A percentile compares a stretch with the other conserved stretches of the same genome.
Evolutionary conservation across 2,113 vertebrate genomes (phyloP).

Genomic region (Ameiurus melas): DNA sequence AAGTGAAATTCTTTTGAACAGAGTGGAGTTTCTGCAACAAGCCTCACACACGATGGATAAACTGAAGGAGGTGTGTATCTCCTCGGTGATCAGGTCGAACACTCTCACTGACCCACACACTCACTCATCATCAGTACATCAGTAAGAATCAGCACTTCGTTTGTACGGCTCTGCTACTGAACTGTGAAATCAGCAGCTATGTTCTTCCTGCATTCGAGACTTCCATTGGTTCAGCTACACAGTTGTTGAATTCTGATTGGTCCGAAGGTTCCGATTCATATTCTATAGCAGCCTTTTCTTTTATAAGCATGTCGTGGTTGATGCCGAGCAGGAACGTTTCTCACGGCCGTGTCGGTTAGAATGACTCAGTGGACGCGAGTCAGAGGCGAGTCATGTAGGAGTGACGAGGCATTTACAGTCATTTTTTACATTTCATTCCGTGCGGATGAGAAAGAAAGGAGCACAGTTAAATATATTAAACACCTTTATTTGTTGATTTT

Average conservation of each 20-base stretch:
- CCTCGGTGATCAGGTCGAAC: background rate
- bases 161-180: too few relatives aligned
- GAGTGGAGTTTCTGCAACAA: too few relatives aligned
- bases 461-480: conserved; percentile 60
- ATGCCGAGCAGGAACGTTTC: conserved; percentile 28
- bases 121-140: too few relatives aligned
- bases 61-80: background rate
- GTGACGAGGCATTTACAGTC: background rate
- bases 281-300: too few relatives aligned
- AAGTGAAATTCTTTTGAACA: too few relatives aligned
- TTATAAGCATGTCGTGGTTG: too few relatives aligned
- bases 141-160: too few relatives aligned
- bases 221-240: too few relatives aligned
- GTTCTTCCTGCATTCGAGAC: too few relatives aligned
- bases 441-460: background rate
- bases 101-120: background rate
- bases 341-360: background rate
- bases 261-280: too few relatives aligned
- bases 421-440: background rate
- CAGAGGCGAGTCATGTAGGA: background rate
- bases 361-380: background rate
- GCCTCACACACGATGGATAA: background rate
- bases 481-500: conserved; percentile 64
- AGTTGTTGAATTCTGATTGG: too few relatives aligned
- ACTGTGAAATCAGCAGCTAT: too few relatives aligned